Conservation (phyloP, 2,113 vertebrate genomes). For the Ariopsis seemanni region DNA sequence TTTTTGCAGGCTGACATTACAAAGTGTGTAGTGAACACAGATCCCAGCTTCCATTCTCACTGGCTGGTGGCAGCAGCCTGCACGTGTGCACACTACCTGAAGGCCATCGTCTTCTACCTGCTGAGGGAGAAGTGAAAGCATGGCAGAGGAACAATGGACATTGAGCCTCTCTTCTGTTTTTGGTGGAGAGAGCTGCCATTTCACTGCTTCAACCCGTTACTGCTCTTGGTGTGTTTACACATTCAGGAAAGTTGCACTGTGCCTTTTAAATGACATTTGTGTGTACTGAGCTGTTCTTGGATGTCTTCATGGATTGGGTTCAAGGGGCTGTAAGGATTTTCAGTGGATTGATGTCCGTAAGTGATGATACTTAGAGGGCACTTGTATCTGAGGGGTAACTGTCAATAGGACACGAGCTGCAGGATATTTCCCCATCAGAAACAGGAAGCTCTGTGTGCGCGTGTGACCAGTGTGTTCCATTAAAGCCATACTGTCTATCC, state of each 20-base stretch:
- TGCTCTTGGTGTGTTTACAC: conserved; percentile 67
- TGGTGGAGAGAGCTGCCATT: conserved; percentile 27
- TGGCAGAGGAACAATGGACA: conserved; percentile 8
- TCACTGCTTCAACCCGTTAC: conserved; percentile 46
- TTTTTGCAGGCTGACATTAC: conserved; percentile 83
- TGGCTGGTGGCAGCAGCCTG: conserved; percentile 84
- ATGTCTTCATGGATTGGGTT: not conserved
- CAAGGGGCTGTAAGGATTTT: not conserved
- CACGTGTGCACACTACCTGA: conserved; percentile 87
- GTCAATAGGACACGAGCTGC: not conserved
- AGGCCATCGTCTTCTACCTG: conserved; percentile 84
- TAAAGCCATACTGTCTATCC: conserved; percentile 6
- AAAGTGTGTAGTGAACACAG: conserved; percentile 89
- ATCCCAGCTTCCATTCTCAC: conserved; percentile 84
- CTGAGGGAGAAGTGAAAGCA: conserved; percentile 87
- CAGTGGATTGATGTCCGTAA: not conserved
- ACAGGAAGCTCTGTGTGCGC: not conserved
- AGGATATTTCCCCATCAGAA: not conserved
- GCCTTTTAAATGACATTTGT: conserved; percentile 42
- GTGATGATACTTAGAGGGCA: not conserved
- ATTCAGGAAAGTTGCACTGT: conserved; percentile 61
- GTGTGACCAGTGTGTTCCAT: not conserved
- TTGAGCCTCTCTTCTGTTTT: not conserved
- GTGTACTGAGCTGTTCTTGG: conserved; percentile 29
- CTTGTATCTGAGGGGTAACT: not conserved